Percentiles rank a stretch among this genome's conserved stretches.
Conservation (phyloP, 2,797 vertebrate species). For the Halcyon smyrnensis region DNA sequence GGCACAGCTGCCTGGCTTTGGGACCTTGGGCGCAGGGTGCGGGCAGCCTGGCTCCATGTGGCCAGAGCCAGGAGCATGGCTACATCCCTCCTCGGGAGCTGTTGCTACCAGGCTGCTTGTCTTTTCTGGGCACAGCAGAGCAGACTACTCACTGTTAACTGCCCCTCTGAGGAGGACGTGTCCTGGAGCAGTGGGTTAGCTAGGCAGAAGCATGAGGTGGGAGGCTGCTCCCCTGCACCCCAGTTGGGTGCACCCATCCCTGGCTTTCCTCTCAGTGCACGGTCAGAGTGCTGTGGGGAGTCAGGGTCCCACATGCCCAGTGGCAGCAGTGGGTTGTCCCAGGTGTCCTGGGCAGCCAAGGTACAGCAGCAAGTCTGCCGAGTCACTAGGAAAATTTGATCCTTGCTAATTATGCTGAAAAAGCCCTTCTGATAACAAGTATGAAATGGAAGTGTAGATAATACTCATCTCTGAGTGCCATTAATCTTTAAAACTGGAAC, state of each 20-base stretch:
- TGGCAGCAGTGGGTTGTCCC: fast-evolving
- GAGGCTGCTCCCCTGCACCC: background rate
- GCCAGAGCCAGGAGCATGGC: background rate
- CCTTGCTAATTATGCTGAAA: constrained; percentile 44
- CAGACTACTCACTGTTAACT: fast-evolving
- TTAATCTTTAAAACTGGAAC: constrained; percentile 67
- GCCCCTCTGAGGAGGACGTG: background rate
- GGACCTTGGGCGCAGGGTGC: background rate
- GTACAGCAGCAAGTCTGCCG: background rate
- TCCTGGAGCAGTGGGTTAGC: background rate
- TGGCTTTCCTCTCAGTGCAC: fast-evolving
- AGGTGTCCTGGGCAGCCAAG: background rate
- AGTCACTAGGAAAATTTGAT: constrained; percentile 48
- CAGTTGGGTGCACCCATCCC: background rate
- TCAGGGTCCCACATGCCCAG: fast-evolving
- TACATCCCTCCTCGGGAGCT: background rate
- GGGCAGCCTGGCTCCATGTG: background rate
- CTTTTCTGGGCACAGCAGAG: background rate
- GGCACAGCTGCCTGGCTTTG: background rate
- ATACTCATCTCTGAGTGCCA: constrained; percentile 51
- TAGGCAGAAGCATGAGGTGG: background rate
- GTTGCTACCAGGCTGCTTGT: background rate
- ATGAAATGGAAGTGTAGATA: constrained; percentile 49
- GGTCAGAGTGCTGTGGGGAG: background rate
- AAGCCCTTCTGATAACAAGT: constrained; percentile 58